Evolutionary conservation across 2,888 invertebrate species (phyloP), one percentile per base, ranked within the genome.

Genomic region (Phortica okadai): DNA sequence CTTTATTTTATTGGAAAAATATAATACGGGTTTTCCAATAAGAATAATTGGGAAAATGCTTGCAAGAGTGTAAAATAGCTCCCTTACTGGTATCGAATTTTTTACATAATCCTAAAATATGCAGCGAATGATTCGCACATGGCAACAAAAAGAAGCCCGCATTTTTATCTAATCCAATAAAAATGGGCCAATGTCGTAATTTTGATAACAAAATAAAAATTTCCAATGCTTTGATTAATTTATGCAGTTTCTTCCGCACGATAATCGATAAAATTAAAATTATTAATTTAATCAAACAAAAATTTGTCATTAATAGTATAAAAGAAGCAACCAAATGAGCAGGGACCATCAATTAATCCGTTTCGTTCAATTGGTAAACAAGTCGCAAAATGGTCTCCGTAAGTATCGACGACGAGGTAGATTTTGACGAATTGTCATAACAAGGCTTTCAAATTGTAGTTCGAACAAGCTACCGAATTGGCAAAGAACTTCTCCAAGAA

Each of bases 401-500:
- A 80, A 84, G 84, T 84, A 25, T 21, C 25, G 6, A 50, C 54
- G 11, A 8, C 54, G 16, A n/a, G 7, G n/a, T 0, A 25, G n/a
- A 41, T 25, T 70, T 76, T 75, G 10, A 16, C 54, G 11, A 33
- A 59, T 21, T 25, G 6, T 8, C 1, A 2, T 1, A 16, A 56
- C 11, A 56, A n/a, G 7, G 14, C 14, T 56, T 56, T 56, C 14
- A 33, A 41, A 0, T n/a, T 56, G 21, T 56, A 74, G 74, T 89
- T 88, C 77, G 87, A 88, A 78, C 78, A 89, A 83, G 84, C 87
- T 69, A 69, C 80, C 70, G 86, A 88, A 80, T 92, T 93, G 82
- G 94, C 96, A 11, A 96, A 95, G 92, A 94, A 93, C 84, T 94
- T 97, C 92, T 94, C 94, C 83, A 94, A 93, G 82, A 94, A 93